These are phyloP conservation scores for Echiichthys vipera DNA, from an alignment of 2,797 vertebrate genomes.

Conservation along the genomic window DNA sequence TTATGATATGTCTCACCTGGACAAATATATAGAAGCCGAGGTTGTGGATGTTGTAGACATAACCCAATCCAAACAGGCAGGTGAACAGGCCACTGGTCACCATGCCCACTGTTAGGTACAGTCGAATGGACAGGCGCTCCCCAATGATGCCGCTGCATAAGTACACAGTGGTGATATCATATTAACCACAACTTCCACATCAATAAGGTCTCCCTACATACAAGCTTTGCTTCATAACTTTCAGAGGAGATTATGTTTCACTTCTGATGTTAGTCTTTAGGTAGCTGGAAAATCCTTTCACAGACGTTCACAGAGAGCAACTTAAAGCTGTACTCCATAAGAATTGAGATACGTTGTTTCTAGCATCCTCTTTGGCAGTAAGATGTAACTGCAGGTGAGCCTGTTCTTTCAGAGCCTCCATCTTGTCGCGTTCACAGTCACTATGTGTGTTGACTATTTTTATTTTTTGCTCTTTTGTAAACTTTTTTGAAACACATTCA, in stretches of 20 bases:
- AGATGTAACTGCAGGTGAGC: too few relatives aligned
- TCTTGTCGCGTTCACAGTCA: too few relatives aligned
- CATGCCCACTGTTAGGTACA: slow-evolving; percentile 94
- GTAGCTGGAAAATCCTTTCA: too few relatives aligned
- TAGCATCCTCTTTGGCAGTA: too few relatives aligned
- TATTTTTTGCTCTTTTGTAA: too few relatives aligned
- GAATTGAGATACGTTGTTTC: too few relatives aligned
- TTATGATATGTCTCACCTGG: slow-evolving; percentile 82
- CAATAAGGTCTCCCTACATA: not conserved
- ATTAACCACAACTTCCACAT: not conserved
- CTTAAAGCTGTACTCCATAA: too few relatives aligned
- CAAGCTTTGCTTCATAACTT: not conserved
- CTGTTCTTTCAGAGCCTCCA: too few relatives aligned
- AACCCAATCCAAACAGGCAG: slow-evolving; percentile 90
- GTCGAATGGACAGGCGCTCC: slow-evolving; percentile 94
- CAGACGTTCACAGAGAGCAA: too few relatives aligned
- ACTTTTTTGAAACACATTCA: too few relatives aligned
- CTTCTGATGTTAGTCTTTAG: not conserved
- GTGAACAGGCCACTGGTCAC: slow-evolving; percentile 93
- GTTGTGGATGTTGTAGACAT: slow-evolving; percentile 91
- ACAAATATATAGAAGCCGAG: slow-evolving; percentile 91
- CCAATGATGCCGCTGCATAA: slow-evolving; percentile 91
- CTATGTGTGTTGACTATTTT: too few relatives aligned
- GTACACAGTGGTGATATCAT: slow-evolving; percentile 16
- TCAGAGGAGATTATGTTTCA: not conserved